Percentiles rank a stretch among this genome's conserved stretches.
These are phyloP conservation scores for Quadroppia sp. DNA, from an alignment of 2,888 invertebrate species.

Conservation along the genomic window DNA sequence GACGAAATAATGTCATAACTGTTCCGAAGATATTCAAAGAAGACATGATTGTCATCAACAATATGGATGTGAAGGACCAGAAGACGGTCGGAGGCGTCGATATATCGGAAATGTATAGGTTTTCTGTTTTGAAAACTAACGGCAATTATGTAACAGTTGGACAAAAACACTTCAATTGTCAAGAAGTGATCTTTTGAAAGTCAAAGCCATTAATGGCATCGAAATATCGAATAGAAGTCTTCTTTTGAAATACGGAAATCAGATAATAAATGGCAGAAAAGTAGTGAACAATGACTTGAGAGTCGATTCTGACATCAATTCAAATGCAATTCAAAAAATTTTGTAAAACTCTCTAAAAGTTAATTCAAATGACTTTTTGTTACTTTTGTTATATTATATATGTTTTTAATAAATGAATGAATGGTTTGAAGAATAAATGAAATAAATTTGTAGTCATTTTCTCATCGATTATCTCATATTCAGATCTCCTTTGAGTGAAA, in stretches of 20 bases:
- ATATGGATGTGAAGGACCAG: conserved; percentile 39
- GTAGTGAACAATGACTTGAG: background rate
- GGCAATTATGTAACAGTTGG: conserved; percentile 31
- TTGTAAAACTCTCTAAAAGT: conserved; percentile 19
- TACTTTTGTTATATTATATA: too few relatives aligned
- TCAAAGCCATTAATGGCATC: conserved; percentile 41
- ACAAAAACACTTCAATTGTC: conserved; percentile 40
- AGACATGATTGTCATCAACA: conserved; percentile 42
- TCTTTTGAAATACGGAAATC: background rate
- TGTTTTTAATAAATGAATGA: too few relatives aligned
- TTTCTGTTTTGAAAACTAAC: conserved; percentile 35
- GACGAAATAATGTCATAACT: too few relatives aligned
- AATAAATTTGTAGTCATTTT: too few relatives aligned
- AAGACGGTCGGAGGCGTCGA: conserved; percentile 43
- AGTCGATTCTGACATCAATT: background rate
- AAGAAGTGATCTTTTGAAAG: conserved; percentile 39
- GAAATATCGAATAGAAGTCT: conserved; percentile 20
- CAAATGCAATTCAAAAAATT: background rate
- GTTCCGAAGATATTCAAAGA: conserved; percentile 41
- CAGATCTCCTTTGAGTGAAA: too few relatives aligned
- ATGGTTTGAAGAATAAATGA: too few relatives aligned
- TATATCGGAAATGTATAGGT: conserved; percentile 41
- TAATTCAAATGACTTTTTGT: too few relatives aligned
- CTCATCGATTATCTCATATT: too few relatives aligned
- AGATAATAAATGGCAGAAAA: background rate